A percentile compares a stretch with the other conserved stretches of the same genome.
These are phyloP conservation scores for Merops nubicus DNA, from an alignment of 2,113 vertebrate genomes.

Conservation along the genomic window DNA sequence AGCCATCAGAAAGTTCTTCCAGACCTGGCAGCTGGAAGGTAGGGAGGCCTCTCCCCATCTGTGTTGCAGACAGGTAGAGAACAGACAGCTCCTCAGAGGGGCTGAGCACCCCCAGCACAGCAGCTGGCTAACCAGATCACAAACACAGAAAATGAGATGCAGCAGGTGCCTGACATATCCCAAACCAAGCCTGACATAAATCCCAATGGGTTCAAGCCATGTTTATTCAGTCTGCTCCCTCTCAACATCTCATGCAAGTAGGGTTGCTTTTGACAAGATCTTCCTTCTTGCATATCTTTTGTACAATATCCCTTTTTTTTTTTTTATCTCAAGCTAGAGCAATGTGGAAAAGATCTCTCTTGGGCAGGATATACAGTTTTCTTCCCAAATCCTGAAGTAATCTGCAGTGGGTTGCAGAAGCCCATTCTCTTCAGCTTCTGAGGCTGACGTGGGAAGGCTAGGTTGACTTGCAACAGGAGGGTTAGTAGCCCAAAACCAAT, in stretches of 20 bases:
- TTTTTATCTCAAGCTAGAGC: not conserved
- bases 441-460: accelerated
- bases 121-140: not conserved
- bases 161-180: not conserved
- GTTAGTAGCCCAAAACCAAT: not conserved
- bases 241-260: not conserved
- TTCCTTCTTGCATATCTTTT: not conserved
- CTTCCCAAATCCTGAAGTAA: not conserved
- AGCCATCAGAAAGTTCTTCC: not conserved
- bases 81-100: not conserved
- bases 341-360: not conserved
- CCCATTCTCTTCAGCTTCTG: not conserved
- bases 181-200: not conserved
- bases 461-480: not conserved
- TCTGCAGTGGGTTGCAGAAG: not conserved
- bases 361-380: not conserved
- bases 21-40: constrained; percentile 22
- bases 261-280: not conserved
- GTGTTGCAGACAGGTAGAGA: not conserved
- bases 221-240: not conserved
- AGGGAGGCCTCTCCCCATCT: not conserved
- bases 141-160: not conserved
- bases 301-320: not conserved
- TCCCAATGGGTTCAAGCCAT: not conserved
- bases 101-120: not conserved